A percentile compares a stretch with the other conserved stretches of the same genome.
Evolutionary conservation across 64 coral and sea anemone genomes (phyloP).

Genomic region (Catalaphyllia jardinei): DNA sequence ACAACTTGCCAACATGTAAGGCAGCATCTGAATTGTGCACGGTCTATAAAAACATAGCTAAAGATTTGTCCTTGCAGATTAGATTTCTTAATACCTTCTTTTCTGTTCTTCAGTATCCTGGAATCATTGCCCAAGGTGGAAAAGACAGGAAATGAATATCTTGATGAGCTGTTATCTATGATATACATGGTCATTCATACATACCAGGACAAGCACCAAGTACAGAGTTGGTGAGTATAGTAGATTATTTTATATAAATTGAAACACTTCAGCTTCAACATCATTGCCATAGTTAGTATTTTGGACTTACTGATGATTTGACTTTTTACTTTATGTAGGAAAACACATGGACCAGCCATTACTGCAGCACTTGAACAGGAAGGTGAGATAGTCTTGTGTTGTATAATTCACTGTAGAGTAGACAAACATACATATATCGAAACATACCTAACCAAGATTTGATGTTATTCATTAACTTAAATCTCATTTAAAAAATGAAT

Average conservation of each 20-base stretch:
- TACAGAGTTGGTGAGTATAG: slow-evolving; percentile 50
- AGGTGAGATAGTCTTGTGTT: background rate
- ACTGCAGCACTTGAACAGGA: background rate
- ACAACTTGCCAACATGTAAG: slow-evolving; percentile 67
- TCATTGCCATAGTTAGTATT: no score
- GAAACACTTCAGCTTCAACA: no score
- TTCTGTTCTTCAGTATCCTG: slow-evolving; percentile 47
- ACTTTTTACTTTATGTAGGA: background rate
- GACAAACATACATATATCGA: no score
- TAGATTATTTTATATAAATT: no score
- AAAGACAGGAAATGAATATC: slow-evolving; percentile 80
- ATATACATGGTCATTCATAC: slow-evolving; percentile 82
- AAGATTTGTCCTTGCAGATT: no score
- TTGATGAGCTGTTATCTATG: slow-evolving; percentile 78
- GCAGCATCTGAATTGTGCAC: no score
- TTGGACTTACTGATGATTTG: no score
- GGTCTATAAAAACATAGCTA: no score
- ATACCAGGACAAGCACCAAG: slow-evolving; percentile 83
- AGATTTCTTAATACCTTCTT: background rate
- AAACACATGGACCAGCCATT: background rate
- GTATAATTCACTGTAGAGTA: no score
- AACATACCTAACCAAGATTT: no score
- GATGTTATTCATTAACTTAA: no score
- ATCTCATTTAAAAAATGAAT: no score
- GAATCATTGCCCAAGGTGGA: slow-evolving; percentile 74